Base-by-base conservation (phyloP, 2,797 vertebrate genomes). In the Eulemur mongoz region DNA sequence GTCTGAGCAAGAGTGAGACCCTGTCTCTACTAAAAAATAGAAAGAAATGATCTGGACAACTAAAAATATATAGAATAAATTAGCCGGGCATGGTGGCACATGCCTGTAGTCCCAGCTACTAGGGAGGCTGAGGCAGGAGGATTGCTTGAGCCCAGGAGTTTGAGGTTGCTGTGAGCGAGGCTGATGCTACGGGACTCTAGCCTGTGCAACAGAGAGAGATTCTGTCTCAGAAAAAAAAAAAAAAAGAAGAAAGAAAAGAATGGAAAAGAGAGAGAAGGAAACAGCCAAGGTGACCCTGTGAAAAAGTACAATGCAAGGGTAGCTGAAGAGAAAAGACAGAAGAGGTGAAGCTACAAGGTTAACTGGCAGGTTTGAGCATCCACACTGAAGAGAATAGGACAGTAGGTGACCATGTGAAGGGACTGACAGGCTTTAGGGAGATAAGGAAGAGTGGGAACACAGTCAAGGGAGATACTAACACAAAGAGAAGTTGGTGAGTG, bases 401-500 rank as follows among this genome's bases (percentile, higher is more conserved):
- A 48, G 45, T 14, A n/a, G 72, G 84, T 94, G 84, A 93, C 40
- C 84, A 48, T 2, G 38, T 12, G 73, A 61, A 89, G 14, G 54
- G 78, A 75, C 72, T 23, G 35, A 50, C 17, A 63, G 86, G 80
- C 75, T 93, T 86, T 76, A 27, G 54, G 84, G 50, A 96, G 96
- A 93, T 82, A 92, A 93, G 78, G 72, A 88, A 63, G 83, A 87
- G 22, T 75, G 79, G 93, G 80, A 96, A 92, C 69, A 89, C n/a
- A 70, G 73, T 78, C 81, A 32, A 90, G 89, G 69, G 82, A 89
- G 97, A 97, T 20, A 89, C 67, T 59, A 90, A 83, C 79, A 97
- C 97, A 97, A 95, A 97, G 76, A 96, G 88, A 96, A 93, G 90
- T 35, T 96, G 97, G 92, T 97, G 90, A 96, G 78, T 89, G 92